These are phyloP conservation scores for Dichetophora obliterata DNA, from an alignment of 2,888 invertebrate genomes.

Conservation along the genomic window DNA sequence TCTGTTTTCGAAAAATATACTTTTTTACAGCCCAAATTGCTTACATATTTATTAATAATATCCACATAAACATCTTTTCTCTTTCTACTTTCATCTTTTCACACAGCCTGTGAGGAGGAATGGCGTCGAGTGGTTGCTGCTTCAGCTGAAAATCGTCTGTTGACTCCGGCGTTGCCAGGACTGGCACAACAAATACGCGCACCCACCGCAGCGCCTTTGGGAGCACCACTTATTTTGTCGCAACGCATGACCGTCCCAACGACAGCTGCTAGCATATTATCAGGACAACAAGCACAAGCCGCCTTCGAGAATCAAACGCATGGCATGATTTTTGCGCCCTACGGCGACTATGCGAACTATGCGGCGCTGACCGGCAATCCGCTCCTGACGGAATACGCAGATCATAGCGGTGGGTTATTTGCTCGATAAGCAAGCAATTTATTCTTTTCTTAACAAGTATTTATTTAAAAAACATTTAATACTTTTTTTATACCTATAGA, in stretches of 20 bases:
- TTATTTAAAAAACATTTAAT: too few relatives aligned
- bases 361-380: conserved; percentile 86
- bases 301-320: conserved; percentile 75
- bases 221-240: conserved; percentile 93
- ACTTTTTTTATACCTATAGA: too few relatives aligned
- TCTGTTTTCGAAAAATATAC: not conserved
- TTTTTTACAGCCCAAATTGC: not conserved
- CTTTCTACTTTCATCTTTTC: conserved; percentile 7
- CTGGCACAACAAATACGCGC: conserved; percentile 76
- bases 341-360: conserved; percentile 91
- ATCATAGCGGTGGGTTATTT: conserved; percentile 97
- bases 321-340: conserved; percentile 87
- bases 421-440: conserved; percentile 75
- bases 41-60: not conserved
- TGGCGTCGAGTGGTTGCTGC: conserved; percentile 84
- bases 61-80: not conserved
- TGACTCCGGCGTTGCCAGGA: conserved; percentile 74
- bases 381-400: conserved; percentile 87
- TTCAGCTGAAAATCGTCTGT: conserved; percentile 83
- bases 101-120: conserved; percentile 86
- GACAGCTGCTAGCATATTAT: conserved; percentile 76
- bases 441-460: too few relatives aligned
- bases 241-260: conserved; percentile 89
- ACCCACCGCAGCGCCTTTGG: conserved; percentile 81
- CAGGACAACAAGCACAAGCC: conserved; percentile 74